Evolutionary conservation across 2,113 vertebrate genomes (phyloP).

Genomic region (Felis chaus): DNA sequence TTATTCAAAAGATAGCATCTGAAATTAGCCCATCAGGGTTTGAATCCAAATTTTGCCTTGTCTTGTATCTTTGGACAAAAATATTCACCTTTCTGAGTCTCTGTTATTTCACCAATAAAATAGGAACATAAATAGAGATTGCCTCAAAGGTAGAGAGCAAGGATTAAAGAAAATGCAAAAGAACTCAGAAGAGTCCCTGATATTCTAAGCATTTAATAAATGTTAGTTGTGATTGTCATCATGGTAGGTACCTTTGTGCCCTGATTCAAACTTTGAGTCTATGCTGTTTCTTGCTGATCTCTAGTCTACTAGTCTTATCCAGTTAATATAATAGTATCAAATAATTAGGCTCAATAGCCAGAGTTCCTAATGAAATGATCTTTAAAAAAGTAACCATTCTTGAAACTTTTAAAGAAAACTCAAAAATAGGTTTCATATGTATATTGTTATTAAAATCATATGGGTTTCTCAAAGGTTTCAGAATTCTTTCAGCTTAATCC

Average conservation of each 20-base stretch:
- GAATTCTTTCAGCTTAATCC: neutral
- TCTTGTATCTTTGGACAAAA: neutral
- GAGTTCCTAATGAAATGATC: neutral
- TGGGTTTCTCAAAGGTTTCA: neutral
- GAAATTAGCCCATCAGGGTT: neutral
- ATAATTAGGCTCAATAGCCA: neutral
- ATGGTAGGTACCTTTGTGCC: neutral
- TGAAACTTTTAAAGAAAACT: conserved; percentile 12
- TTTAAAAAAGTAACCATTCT: neutral
- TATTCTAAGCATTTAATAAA: neutral
- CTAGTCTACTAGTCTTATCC: neutral
- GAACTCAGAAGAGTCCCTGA: neutral
- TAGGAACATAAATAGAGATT: neutral
- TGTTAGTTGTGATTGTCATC: neutral
- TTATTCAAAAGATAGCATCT: neutral
- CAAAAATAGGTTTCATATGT: neutral
- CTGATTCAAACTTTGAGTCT: neutral
- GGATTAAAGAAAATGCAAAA: neutral
- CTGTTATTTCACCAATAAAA: neutral
- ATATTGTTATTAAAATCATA: neutral
- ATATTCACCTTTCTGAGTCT: neutral
- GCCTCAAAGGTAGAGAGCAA: neutral
- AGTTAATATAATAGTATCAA: neutral
- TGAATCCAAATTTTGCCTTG: neutral
- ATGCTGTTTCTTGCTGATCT: neutral